Conservation (phyloP, 2,113 vertebrate genomes). For the Ciconia stormi region DNA sequence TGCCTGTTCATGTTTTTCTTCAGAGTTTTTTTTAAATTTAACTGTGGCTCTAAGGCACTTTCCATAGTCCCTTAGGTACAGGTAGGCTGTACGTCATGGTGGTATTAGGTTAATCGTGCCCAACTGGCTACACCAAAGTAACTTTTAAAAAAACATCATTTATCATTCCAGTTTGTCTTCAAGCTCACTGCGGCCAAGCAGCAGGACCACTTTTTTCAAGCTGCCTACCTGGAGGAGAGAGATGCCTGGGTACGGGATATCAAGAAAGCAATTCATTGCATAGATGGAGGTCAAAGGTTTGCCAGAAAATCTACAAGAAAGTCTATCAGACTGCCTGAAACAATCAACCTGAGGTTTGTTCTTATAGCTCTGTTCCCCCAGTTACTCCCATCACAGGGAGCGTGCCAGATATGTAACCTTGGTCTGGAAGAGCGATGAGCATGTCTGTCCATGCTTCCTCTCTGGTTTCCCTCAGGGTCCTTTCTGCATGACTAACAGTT, state of each 20-base stretch:
- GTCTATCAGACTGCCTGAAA: slow-evolving; percentile 89
- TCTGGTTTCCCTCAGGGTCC: neutral
- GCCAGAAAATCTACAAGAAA: slow-evolving; percentile 91
- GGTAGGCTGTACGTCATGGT: neutral
- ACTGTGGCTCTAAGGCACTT: neutral
- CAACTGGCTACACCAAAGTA: neutral
- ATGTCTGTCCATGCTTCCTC: neutral
- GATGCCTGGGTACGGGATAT: slow-evolving; percentile 93
- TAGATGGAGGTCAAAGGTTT: slow-evolving; percentile 88
- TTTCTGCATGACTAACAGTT: neutral
- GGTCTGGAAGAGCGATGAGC: neutral
- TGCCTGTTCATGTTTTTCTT: neutral
- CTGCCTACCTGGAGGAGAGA: slow-evolving; percentile 89
- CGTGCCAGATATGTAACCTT: neutral
- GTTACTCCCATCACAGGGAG: neutral
- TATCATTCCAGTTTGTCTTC: slow-evolving; percentile 86
- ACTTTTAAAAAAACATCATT: neutral
- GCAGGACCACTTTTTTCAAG: slow-evolving; percentile 96
- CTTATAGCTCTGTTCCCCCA: neutral
- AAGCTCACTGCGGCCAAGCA: slow-evolving; percentile 87
- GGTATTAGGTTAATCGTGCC: neutral
- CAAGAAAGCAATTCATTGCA: slow-evolving; percentile 82
- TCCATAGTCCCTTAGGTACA: neutral
- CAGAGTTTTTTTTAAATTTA: neutral
- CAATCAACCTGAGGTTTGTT: slow-evolving; percentile 86